These are phyloP conservation scores for Tetranychus piercei DNA, from an alignment of 2,888 invertebrate genomes.

Conservation along the genomic window DNA sequence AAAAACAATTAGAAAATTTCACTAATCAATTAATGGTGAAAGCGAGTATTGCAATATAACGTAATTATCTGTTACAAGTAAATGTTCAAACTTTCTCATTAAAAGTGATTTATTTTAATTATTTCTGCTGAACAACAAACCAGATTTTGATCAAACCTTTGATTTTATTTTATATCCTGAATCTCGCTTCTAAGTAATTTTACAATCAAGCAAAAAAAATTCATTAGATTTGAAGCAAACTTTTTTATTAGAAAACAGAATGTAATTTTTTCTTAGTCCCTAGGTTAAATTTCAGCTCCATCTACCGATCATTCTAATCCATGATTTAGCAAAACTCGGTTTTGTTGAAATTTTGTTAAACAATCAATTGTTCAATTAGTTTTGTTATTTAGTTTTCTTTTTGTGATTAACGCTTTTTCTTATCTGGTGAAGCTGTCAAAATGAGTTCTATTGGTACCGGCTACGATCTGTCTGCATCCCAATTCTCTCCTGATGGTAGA, in stretches of 20 bases:
- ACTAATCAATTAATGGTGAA: too few species aligned
- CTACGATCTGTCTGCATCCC: slow-evolving; percentile 98
- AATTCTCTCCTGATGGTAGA: slow-evolving; percentile 96
- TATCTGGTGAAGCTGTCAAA: background rate
- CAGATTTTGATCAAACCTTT: too few species aligned
- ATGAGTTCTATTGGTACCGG: slow-evolving; percentile 9
- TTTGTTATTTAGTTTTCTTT: background rate
- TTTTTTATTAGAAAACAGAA: background rate
- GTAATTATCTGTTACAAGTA: too few species aligned
- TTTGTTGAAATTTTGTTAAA: background rate
- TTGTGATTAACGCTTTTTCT: too few species aligned
- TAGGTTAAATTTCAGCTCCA: background rate
- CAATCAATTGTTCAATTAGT: background rate
- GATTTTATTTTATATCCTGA: too few species aligned
- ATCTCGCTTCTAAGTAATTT: too few species aligned
- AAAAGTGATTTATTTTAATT: too few species aligned
- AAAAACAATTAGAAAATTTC: too few species aligned
- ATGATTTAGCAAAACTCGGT: background rate
- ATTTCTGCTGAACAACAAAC: too few species aligned
- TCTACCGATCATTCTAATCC: background rate
- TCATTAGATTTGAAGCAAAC: background rate
- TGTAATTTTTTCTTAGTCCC: background rate
- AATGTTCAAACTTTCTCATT: too few species aligned
- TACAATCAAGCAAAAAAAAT: too few species aligned
- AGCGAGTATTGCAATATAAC: too few species aligned